Conservation (phyloP, 1,140 invertebrate genomes). For the Bombus balteatus region DNA sequence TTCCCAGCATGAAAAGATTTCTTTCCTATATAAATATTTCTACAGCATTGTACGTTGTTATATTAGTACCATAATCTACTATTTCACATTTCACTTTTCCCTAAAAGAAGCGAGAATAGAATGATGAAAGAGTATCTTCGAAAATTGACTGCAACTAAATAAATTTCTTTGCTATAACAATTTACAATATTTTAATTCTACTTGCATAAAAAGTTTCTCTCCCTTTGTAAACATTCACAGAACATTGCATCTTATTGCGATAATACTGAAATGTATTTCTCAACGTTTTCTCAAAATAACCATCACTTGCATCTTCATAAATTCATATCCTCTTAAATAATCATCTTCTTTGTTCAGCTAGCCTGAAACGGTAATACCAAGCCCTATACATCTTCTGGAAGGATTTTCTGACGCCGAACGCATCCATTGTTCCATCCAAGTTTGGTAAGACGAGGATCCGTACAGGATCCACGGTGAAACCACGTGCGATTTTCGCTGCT, state of each 20-base stretch:
- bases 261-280: neutral
- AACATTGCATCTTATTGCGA: neutral
- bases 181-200: neutral
- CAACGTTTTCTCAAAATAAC: neutral
- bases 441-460: slow-evolving; percentile 22
- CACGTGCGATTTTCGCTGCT: neutral
- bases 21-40: no score
- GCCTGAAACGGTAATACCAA: neutral
- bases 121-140: neutral
- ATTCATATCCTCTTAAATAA: neutral
- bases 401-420: neutral
- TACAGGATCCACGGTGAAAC: slow-evolving; percentile 49
- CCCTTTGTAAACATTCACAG: neutral
- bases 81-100: neutral
- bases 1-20: no score
- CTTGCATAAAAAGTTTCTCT: neutral
- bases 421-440: slow-evolving; percentile 26
- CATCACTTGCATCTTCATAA: neutral
- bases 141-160: neutral
- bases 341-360: neutral
- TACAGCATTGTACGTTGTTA: no score
- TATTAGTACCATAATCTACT: no score
- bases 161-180: neutral
- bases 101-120: neutral
- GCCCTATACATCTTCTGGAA: neutral